phyloP scores from a whole-genome alignment of 2,113 vertebrate genomes.

The Syrmaticus mikado region DNA sequence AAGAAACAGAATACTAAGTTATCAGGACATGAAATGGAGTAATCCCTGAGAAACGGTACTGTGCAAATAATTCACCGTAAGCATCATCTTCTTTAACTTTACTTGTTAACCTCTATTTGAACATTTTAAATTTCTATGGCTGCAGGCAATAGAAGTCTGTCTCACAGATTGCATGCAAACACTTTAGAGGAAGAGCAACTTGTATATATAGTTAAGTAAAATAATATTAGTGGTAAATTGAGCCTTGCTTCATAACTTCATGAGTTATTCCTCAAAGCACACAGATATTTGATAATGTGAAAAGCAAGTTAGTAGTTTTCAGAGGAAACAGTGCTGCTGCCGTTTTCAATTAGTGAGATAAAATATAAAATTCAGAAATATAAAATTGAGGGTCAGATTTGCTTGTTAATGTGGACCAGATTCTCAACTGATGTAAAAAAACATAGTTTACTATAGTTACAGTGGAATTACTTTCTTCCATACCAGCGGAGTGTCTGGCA shows the following conservation, averaged over 20 bases:
- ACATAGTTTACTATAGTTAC: neutral
- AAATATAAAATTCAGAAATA: conserved; percentile 11
- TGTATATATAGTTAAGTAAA: neutral
- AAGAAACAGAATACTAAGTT: neutral
- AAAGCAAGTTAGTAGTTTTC: neutral
- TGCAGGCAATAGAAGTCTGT: neutral
- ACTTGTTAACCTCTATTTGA: neutral
- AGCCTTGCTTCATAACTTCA: neutral
- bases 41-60: neutral
- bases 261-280: neutral
- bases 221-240: neutral
- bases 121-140: neutral
- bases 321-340: neutral
- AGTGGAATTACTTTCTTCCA: neutral
- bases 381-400: neutral
- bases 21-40: neutral
- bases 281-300: neutral
- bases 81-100: neutral
- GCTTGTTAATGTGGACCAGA: neutral
- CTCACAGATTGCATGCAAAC: neutral
- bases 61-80: neutral
- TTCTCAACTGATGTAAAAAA: conserved; percentile 12
- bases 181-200: neutral
- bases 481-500: conserved; percentile 9
- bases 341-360: conserved; percentile 24